phyloP scores from a whole-genome alignment of 2,797 vertebrate species.

The Falco naumanni region DNA sequence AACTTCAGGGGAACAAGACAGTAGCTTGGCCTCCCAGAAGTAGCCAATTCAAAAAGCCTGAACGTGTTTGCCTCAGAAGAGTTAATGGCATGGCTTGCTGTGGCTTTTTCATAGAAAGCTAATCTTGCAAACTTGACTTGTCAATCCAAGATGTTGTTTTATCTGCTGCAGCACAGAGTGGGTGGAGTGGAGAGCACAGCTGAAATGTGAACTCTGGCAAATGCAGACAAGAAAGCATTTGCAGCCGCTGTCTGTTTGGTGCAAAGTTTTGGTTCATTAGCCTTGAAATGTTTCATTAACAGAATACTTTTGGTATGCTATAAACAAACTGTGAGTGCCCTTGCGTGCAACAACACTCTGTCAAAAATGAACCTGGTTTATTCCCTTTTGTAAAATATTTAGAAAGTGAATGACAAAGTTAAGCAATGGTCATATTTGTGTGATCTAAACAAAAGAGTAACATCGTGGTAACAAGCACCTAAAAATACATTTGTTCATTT shows the following conservation, averaged over 20 bases:
- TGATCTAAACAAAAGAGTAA: not conserved
- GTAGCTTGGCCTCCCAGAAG: not conserved
- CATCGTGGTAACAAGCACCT: not conserved
- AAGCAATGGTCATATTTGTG: not conserved
- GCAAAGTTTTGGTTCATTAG: conserved; percentile 71
- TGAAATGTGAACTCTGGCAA: conserved; percentile 75
- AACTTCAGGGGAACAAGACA: not conserved
- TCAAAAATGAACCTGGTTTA: not conserved
- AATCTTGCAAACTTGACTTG: conserved; percentile 56
- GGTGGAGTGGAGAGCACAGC: conserved; percentile 72
- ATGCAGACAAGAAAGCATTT: conserved; percentile 30
- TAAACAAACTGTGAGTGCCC: conserved; percentile 24
- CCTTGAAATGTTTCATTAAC: conserved; percentile 64
- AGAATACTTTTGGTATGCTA: conserved; percentile 29
- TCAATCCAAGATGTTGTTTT: conserved; percentile 81
- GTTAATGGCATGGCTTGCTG: not conserved
- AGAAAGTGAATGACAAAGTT: not conserved
- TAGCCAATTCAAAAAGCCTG: not conserved
- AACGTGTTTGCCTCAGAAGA: not conserved
- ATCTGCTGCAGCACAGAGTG: conserved; percentile 76
- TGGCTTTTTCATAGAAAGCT: not conserved
- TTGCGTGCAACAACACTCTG: not conserved
- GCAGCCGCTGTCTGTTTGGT: conserved; percentile 47
- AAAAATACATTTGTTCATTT: not conserved
- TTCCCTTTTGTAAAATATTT: conserved; percentile 10